A percentile compares a stretch with the other conserved stretches of the same genome.
Conservation (phyloP, 2,113 vertebrate genomes). For the Xiphophorus couchianus region DNA sequence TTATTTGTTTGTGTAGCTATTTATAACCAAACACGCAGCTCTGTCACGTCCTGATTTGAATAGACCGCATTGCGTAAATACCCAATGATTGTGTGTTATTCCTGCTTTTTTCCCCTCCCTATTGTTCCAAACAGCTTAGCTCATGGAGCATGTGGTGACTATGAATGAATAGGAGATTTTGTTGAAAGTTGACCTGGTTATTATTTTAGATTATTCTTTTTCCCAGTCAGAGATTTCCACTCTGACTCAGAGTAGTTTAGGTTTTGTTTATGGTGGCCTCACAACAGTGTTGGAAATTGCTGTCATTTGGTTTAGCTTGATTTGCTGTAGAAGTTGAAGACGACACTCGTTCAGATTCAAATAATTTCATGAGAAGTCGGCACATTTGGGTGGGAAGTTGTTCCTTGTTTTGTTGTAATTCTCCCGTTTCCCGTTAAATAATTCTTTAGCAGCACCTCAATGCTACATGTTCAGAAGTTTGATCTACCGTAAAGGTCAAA, state of each 20-base stretch:
- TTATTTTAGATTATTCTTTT: background rate
- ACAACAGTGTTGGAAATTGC: background rate
- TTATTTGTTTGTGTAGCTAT: slow-evolving; percentile 28
- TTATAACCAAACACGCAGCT: slow-evolving; percentile 6
- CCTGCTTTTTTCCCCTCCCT: slow-evolving; percentile 16
- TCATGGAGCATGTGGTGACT: slow-evolving; percentile 1
- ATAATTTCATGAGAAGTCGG: no score
- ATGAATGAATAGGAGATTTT: slow-evolving; percentile 11
- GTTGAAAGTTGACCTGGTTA: background rate
- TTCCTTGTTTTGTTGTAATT: no score
- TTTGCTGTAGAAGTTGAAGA: background rate
- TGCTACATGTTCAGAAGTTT: no score
- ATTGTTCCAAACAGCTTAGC: slow-evolving; percentile 9
- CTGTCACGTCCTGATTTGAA: slow-evolving; percentile 41
- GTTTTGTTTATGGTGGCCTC: background rate
- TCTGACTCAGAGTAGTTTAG: background rate
- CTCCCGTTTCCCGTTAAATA: no score
- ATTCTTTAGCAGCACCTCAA: no score
- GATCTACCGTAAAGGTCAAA: no score
- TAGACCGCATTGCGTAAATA: background rate
- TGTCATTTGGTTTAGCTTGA: background rate
- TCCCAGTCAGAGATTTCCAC: background rate
- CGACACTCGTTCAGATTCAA: no score
- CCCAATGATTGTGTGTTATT: background rate
- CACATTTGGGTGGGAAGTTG: no score